Percentiles rank a stretch among this genome's conserved stretches.
Conservation (phyloP, 30 jellyfish, hydroid and myxozoan species). For the Aurelia sp. region DNA sequence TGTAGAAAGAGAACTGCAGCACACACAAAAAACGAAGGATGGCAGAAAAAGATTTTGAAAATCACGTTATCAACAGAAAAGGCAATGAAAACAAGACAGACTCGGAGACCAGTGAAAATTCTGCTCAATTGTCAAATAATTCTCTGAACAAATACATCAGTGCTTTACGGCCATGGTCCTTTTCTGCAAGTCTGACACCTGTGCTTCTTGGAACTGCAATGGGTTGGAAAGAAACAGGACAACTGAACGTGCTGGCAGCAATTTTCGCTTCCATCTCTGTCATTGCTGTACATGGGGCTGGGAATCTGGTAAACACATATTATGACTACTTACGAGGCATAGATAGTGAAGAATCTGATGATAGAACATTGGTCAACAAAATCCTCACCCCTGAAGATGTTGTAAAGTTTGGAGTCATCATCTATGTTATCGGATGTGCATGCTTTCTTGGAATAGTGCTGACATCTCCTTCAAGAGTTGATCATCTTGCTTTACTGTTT, state of each 20-base stretch:
- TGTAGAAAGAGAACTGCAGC: too few species aligned
- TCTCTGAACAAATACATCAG: constrained; percentile 43
- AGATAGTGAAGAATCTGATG: constrained; percentile 84
- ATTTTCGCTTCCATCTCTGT: constrained; percentile 25
- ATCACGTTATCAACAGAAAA: too few species aligned
- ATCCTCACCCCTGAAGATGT: constrained; percentile 73
- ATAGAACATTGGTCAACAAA: constrained; percentile 78
- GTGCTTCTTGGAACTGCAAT: constrained; percentile 77
- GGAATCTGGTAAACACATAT: constrained; percentile 89
- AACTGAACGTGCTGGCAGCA: constrained; percentile 24
- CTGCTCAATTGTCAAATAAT: too few species aligned
- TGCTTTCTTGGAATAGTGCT: constrained; percentile 62
- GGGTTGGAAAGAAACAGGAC: constrained; percentile 66
- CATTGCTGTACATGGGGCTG: constrained; percentile 86
- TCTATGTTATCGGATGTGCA: constrained; percentile 68
- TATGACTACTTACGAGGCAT: constrained; percentile 79
- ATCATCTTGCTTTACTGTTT: constrained; percentile 65
- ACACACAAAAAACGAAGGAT: too few species aligned
- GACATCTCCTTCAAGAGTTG: constrained; percentile 61
- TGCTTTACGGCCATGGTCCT: constrained; percentile 96
- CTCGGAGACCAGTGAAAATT: too few species aligned
- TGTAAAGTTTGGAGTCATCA: constrained; percentile 61
- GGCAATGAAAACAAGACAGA: too few species aligned
- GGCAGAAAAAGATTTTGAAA: too few species aligned
- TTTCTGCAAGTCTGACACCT: constrained; percentile 93